Conservation (phyloP, 1,140 invertebrate species). For the Drosophila sechellia region DNA sequence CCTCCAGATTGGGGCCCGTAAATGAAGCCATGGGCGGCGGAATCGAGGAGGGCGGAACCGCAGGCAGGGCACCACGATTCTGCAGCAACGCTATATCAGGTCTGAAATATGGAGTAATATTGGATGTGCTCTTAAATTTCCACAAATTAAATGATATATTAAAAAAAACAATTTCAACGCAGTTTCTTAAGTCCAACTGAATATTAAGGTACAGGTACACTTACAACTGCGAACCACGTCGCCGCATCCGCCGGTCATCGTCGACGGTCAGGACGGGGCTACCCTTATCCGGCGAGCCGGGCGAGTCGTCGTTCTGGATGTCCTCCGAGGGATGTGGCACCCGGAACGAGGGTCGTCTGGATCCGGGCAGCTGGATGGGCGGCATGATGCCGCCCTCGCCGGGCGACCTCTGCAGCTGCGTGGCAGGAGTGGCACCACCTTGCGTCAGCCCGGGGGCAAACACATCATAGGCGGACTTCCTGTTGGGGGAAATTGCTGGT, state of each 20-base stretch:
- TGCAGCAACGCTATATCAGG: constrained; percentile 90
- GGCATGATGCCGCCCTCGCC: constrained; percentile 81
- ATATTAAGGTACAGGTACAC: constrained; percentile 72
- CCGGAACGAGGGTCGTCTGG: constrained; percentile 89
- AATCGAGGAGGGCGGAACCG: constrained; percentile 85
- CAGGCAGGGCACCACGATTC: constrained; percentile 85
- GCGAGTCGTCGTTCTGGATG: constrained; percentile 86
- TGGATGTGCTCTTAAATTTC: neutral
- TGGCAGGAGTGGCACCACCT: constrained; percentile 49
- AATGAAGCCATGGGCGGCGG: constrained; percentile 86
- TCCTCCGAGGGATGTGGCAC: constrained; percentile 85
- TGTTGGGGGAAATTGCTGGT: constrained; percentile 40
- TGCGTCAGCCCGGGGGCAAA: constrained; percentile 86
- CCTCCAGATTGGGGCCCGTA: constrained; percentile 86
- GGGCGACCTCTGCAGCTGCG: constrained; percentile 68
- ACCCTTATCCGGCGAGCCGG: constrained; percentile 82
- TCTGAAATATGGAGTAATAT: constrained; percentile 79
- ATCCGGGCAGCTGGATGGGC: constrained; percentile 76
- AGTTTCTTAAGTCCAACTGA: neutral
- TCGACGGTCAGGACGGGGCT: constrained; percentile 87
- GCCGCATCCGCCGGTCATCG: constrained; percentile 89
- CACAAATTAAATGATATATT: too few species aligned
- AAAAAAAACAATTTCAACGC: too few species aligned
- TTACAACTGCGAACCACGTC: constrained; percentile 92
- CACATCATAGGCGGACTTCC: constrained; percentile 92